Evolutionary conservation across 2,113 vertebrate species (phyloP).

Genomic region (Chiloscyllium plagiosum): DNA sequence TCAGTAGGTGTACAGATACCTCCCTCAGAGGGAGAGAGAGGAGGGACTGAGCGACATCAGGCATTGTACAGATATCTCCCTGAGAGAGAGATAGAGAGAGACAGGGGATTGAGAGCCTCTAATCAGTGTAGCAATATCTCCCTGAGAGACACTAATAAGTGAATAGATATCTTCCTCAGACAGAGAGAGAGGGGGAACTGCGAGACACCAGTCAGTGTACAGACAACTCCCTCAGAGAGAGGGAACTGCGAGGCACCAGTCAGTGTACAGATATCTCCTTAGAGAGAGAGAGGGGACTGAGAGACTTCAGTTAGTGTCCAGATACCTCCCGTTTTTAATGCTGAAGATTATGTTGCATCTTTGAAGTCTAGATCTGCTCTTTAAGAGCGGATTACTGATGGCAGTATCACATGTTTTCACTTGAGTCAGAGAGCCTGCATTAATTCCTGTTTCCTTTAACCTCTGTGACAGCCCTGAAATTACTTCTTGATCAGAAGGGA

Average conservation of each 20-base stretch:
- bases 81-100: no score
- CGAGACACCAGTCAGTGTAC: background rate
- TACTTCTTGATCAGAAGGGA: slow-evolving; percentile 27
- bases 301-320: background rate
- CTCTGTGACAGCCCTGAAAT: background rate
- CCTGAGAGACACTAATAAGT: background rate
- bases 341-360: background rate
- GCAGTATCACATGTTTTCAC: background rate
- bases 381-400: background rate
- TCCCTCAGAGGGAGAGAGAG: background rate
- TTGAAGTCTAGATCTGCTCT: background rate
- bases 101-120: background rate
- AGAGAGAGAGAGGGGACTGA: background rate
- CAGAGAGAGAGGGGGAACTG: background rate
- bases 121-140: background rate
- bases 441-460: background rate
- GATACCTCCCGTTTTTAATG: background rate
- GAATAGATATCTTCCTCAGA: background rate
- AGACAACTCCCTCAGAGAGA: background rate
- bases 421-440: background rate
- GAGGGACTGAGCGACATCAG: background rate
- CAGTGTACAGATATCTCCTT: background rate
- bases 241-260: no score
- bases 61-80: background rate
- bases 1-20: no score